Evolutionary conservation across 2,888 invertebrate genomes (phyloP), one percentile per base, ranked within the genome.

Genomic region (Rugalucina vietnamica): DNA sequence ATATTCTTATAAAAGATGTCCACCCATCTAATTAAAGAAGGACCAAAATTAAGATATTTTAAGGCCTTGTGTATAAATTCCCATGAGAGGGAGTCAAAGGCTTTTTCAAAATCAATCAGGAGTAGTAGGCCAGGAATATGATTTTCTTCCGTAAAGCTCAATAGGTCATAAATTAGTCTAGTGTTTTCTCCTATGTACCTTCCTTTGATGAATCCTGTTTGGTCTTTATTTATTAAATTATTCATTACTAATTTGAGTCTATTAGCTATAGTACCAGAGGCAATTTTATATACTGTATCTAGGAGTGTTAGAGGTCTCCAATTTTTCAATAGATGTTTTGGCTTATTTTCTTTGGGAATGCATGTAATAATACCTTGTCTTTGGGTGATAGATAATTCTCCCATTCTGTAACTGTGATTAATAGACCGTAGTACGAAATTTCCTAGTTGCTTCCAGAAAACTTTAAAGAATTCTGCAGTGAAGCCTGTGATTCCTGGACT

Each of bases 51-150:
- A 27, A 60, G 29, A 27, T 10, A 27, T n/a, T n/a, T n/a, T n/a
- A n/a, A n/a, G n/a, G n/a, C n/a, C n/a, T n/a, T n/a, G n/a, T n/a
- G n/a, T 14, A 71, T 29, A 27, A 79, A 79, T 21, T 70, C 10
- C 70, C 50, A 70, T 21, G 78, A 78, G 3, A 80, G 24, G 14
- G 80, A 80, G 36, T 80, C 75, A 60, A 72, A 79, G 29, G 37
- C 72, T 39, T 79, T 77, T 73, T 72, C 73, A 73, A 72, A 72
- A 50, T 72, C 37, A 1, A 73, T 34, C 21, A 79, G 14, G 24
- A 73, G 18, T 49, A 77, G 18, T 24, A 32, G 4, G 5, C n/a
- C 54, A 50, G 0, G 21, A n/a, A n/a, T n/a, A n/a, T n/a, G n/a
- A n/a, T n/a, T n/a, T n/a, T n/a, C n/a, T n/a, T n/a, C n/a, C n/a